Base-by-base conservation (phyloP, 2,888 invertebrate genomes). In the Xestia c-nigrum region DNA sequence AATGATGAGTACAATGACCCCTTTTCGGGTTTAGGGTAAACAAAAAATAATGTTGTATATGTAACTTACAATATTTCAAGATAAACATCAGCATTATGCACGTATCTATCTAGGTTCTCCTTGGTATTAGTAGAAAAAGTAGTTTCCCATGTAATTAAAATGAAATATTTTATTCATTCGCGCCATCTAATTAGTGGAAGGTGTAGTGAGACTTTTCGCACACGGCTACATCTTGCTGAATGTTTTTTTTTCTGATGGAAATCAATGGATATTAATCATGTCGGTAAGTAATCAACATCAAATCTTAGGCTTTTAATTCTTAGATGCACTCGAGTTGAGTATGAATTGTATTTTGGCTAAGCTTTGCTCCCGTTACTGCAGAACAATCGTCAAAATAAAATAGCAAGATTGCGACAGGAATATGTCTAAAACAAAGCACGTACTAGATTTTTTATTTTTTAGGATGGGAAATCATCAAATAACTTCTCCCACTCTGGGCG, bases 71-170 rank as follows among this genome's bases (percentile, higher is more conserved):
- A 70, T 67, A 67, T 57, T 55, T 75, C 73, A 14, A 14, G 75
- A 79, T 76, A 79, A 55, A 55, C 38, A 79, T 83, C 75, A 61
- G 21, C 61, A 79, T 76, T 83, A 83, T 83, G 31, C 21, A 52
- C n/a, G 2, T 78, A 72, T 65, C 47, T 46, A 73, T 73, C 46
- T 50, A 38, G 67, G 72, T 79, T 83, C 21, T 55, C 14, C 12
- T 64, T n/a, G 40, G 50, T 31, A 63, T 67, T 57, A 9, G 40
- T 38, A 40, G 63, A 77, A 81, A 77, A 72, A 66, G 47, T 40
- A 52, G 50, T 70, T 70, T 78, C 78, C 4, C 74, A 72, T 43
- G 19, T 61, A 69, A 72, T 63, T 68, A 52, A 52, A 46, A 52
- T 52, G n/a, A 46, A 65, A 14, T 57, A 78, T 21, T 16, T 63